These are phyloP conservation scores for Ips nitidus DNA, from an alignment of 1,140 invertebrate genomes.

Conservation along the genomic window DNA sequence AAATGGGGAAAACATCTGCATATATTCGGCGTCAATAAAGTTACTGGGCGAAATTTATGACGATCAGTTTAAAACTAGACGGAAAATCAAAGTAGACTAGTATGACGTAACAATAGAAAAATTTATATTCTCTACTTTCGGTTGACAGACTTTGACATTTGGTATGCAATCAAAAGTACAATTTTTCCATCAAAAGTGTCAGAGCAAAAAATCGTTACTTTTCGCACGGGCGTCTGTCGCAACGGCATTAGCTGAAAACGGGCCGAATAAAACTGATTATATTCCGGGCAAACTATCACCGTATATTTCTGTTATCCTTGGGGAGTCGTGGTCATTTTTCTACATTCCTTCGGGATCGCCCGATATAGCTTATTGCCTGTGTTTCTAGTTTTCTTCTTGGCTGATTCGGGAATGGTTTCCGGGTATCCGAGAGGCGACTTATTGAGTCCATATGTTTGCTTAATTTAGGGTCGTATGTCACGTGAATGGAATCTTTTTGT, in stretches of 20 bases:
- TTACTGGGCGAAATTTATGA: background rate
- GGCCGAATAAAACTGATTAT: slow-evolving; percentile 27
- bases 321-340: slow-evolving; percentile 32
- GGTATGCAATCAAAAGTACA: too few relatives aligned
- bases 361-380: slow-evolving; percentile 31
- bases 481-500: slow-evolving; percentile 17
- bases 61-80: too few relatives aligned
- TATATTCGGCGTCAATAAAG: slow-evolving; percentile 3
- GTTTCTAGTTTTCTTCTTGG: slow-evolving; percentile 36
- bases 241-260: slow-evolving; percentile 9
- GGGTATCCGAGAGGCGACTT: slow-evolving; percentile 23
- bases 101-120: too few relatives aligned
- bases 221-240: background rate
- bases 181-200: too few relatives aligned
- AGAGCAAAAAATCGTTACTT: too few relatives aligned
- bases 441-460: slow-evolving; percentile 30
- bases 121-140: too few relatives aligned
- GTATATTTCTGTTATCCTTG: slow-evolving; percentile 22
- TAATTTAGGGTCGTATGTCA: slow-evolving; percentile 21
- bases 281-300: slow-evolving; percentile 30
- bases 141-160: too few relatives aligned
- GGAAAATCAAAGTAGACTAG: too few relatives aligned
- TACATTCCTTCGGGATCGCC: slow-evolving; percentile 24
- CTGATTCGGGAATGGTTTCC: slow-evolving; percentile 22
- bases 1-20: slow-evolving; percentile 24